These are phyloP conservation scores for Crambe crambe DNA, from an alignment of 37 sponge, comb jelly and placozoan species.

Conservation along the genomic window DNA sequence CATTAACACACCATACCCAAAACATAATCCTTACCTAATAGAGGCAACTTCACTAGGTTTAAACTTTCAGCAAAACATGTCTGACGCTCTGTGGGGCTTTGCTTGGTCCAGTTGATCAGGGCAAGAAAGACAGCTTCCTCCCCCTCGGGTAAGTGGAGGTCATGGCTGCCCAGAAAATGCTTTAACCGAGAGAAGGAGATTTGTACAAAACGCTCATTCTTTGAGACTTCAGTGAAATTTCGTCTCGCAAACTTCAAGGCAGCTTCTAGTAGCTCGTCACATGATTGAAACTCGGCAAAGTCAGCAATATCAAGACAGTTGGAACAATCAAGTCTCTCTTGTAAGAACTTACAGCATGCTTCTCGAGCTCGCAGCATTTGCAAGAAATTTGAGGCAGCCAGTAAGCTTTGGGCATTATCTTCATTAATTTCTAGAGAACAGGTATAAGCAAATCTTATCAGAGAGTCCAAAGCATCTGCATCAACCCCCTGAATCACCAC, in stretches of 20 bases:
- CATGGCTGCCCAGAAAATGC: constrained; percentile 71
- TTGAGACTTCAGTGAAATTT: constrained; percentile 74
- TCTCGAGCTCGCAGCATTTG: constrained; percentile 79
- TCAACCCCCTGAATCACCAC: constrained; percentile 84
- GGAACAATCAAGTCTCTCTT: constrained; percentile 67
- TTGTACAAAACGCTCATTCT: constrained; percentile 64
- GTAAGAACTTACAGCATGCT: constrained; percentile 79
- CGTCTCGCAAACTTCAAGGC: constrained; percentile 49
- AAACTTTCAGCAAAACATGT: constrained; percentile 65
- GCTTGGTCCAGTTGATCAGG: constrained; percentile 75
- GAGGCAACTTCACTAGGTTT: constrained; percentile 79
- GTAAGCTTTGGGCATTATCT: constrained; percentile 78
- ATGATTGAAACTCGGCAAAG: constrained; percentile 85
- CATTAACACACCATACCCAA: neutral
- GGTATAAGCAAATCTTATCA: constrained; percentile 85
- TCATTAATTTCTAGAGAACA: constrained; percentile 73
- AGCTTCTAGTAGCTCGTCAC: constrained; percentile 65
- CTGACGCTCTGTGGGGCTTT: constrained; percentile 58
- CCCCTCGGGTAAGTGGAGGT: constrained; percentile 68
- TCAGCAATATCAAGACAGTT: constrained; percentile 84
- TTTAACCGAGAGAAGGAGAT: constrained; percentile 63
- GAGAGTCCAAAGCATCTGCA: constrained; percentile 63
- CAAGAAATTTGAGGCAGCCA: constrained; percentile 81
- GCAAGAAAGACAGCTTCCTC: constrained; percentile 82
- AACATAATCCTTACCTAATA: constrained; percentile 39